These are phyloP conservation scores for Metacarcinus magister DNA, from an alignment of 2,888 invertebrate species.

Conservation along the genomic window DNA sequence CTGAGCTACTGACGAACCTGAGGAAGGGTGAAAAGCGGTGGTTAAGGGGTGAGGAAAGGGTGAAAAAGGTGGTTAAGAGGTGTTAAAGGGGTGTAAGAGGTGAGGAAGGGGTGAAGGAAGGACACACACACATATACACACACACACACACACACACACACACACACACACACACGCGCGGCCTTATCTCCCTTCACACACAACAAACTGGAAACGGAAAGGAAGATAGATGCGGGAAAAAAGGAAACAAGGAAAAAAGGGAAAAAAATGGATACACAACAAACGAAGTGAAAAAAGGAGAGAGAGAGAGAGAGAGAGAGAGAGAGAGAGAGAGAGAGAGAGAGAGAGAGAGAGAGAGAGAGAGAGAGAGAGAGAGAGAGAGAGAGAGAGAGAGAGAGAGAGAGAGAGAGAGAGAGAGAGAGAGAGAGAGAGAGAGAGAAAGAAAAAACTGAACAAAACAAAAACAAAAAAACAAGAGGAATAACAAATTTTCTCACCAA, in stretches of 20 bases:
- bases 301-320: neutral
- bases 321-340: conserved; percentile 36
- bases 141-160: too few relatives aligned
- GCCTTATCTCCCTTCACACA: too few relatives aligned
- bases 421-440: too few relatives aligned
- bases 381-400: conserved; percentile 48
- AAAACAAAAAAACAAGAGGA: neutral
- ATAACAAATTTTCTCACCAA: too few relatives aligned
- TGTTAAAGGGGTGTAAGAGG: neutral
- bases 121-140: too few relatives aligned
- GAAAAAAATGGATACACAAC: too few relatives aligned
- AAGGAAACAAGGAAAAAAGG: too few relatives aligned
- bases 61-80: too few relatives aligned
- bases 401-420: conserved; percentile 56
- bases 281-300: too few relatives aligned
- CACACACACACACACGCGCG: too few relatives aligned
- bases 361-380: conserved; percentile 52
- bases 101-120: neutral
- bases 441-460: neutral
- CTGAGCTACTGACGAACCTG: conserved; percentile 84
- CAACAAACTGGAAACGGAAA: too few relatives aligned
- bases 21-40: neutral
- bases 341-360: neutral
- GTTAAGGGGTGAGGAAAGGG: neutral
- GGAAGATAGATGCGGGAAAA: too few relatives aligned